phyloP scores from a whole-genome alignment of 2,888 invertebrate species.

The Coenonympha arcania region DNA sequence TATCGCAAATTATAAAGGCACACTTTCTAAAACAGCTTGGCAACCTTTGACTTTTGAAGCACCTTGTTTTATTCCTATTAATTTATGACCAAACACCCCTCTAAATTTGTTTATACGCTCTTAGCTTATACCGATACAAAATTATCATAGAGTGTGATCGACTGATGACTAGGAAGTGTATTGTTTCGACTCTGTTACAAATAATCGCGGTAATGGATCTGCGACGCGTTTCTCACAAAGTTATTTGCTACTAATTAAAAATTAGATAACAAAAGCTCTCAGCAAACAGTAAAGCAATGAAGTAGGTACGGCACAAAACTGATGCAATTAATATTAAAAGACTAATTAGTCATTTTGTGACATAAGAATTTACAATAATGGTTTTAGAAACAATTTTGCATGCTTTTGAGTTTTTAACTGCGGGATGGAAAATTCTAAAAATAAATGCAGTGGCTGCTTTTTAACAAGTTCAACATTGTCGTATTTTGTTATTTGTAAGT shows the following conservation, averaged over 20 bases:
- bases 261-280: background rate
- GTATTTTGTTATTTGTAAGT: too few species aligned
- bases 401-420: too few species aligned
- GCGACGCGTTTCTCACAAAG: background rate
- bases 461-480: too few species aligned
- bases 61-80: too few species aligned
- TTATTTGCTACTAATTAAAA: conserved; percentile 8
- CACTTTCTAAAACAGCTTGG: too few species aligned
- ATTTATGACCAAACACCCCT: too few species aligned
- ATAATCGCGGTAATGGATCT: conserved; percentile 2
- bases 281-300: background rate
- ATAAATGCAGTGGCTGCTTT: too few species aligned
- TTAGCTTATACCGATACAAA: conserved; percentile 21
- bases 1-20: too few species aligned
- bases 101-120: too few species aligned
- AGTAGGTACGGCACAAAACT: background rate
- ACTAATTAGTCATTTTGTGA: background rate
- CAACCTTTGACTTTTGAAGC: too few species aligned
- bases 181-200: conserved; percentile 18
- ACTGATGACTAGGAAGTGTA: conserved; percentile 22
- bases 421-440: too few species aligned
- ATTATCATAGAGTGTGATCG: conserved; percentile 25
- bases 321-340: background rate
- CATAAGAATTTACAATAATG: background rate
- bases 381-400: too few species aligned